Base-by-base conservation (phyloP, 2,797 vertebrate genomes). In the Yasuhikotakia modesta region DNA sequence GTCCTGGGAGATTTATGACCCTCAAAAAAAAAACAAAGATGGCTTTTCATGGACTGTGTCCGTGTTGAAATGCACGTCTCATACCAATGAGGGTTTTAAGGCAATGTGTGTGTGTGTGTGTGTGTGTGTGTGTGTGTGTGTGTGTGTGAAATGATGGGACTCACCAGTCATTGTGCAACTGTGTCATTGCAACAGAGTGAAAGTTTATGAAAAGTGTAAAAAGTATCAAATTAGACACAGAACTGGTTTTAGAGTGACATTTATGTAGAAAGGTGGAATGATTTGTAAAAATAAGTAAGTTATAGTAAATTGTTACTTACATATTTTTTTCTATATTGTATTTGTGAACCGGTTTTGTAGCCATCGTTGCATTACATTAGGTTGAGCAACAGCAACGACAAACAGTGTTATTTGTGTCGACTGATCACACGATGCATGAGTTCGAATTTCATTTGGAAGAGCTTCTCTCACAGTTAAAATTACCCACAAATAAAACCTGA, bases 401-500 rank as follows among this genome's bases (percentile, higher is more conserved):
- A n/a, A n/a, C n/a, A n/a, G 1, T 14, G 14, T 39, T 61, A 45
- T 81, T 65, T 70, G 45, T n/a, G 52, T 21, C 32, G 21, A 60
- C 35, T 64, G 66, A 76, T 67, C 46, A 76, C 68, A 64, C 11
- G 30, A 63, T 39, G 43, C 52, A 27, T 66, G 17, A 35, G 58
- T 45, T 68, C 3, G 14, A 1, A 12, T 17, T 68, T 63, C 5
- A 57, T 43, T 76, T 39, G 30, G 24, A 6, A 35, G 35, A 1
- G 5, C 5, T 35, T 35, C 35, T 35, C 35, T 35, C 35, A 35
- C 35, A 35, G 35, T 35, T 35, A 35, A 35, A 35, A 35, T 35
- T 35, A 35, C 35, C 35, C 35, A 6, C 35, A 35, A 5, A 35
- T 35, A 35, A 35, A 35, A 35, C 35, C 35, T 35, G 35, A 35